Conservation (phyloP, 2,113 vertebrate genomes). For the Thomomys bottae region DNA sequence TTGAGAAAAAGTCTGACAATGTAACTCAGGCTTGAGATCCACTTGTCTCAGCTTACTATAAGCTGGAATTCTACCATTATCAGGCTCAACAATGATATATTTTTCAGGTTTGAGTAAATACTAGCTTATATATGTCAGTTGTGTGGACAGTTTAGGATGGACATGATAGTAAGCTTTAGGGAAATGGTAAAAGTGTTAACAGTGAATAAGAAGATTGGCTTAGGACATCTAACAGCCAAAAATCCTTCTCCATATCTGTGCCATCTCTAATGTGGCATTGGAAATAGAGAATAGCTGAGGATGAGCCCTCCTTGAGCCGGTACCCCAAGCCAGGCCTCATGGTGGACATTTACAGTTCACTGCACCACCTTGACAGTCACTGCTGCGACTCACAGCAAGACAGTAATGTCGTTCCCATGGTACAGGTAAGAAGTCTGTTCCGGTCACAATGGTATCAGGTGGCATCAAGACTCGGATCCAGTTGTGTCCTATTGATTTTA, state of each 20-base stretch:
- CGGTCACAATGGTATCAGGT: neutral
- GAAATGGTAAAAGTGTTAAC: neutral
- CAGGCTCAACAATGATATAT: neutral
- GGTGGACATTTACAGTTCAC: neutral
- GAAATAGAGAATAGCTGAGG: neutral
- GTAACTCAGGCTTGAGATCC: neutral
- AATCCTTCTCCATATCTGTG: neutral
- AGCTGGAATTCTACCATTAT: no score
- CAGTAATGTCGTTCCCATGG: neutral
- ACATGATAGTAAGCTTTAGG: neutral
- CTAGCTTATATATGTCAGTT: neutral
- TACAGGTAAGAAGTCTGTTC: neutral
- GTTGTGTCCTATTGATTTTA: neutral
- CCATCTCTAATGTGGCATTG: neutral
- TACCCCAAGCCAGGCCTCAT: neutral
- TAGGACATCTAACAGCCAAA: neutral
- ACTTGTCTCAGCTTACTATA: neutral
- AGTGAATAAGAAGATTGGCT: neutral
- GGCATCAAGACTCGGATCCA: neutral
- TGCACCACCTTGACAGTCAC: neutral
- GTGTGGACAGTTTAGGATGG: neutral
- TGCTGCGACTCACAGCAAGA: neutral
- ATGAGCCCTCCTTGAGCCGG: neutral
- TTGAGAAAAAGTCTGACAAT: neutral
- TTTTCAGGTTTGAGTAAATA: neutral